Base-by-base conservation (phyloP, 2,113 vertebrate genomes). In the Muscicapa adusta region DNA sequence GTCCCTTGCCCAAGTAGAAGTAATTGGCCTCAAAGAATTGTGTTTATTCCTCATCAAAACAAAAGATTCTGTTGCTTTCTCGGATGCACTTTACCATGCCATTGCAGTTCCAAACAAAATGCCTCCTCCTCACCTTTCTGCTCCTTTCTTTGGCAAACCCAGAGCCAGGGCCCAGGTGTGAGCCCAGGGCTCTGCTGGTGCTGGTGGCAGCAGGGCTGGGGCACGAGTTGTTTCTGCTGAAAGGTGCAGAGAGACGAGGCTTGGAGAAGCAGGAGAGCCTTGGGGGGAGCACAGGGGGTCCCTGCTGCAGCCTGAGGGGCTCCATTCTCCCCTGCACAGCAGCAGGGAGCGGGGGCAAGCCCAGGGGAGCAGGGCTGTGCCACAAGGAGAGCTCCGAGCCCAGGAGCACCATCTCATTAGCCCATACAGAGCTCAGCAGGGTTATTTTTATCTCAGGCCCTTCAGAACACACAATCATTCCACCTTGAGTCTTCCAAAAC, bases 391-490 rank as follows among this genome's bases (percentile, higher is more conserved):
- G 71, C 93, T 71, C 12, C 2, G 19, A 91, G 92, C 23, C 81
- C 66, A 88, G 88, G 92, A 93, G 91, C 86, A 8, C 45, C 22
- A 0, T 75, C 92, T 95, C 94, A 97, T 91, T 94, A 98, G 85
- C 33, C 94, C 61, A 19, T 22, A 28, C 82, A 17, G 54, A 0
- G 7, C 85, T 85, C 68, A 40, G 82, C 51, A 3, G 17, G 36
- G 82, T 89, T 98, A 97, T 97, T 97, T 98, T 97, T 98, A 97
- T 92, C 97, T 34, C 62, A 11, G 14, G 88, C 94, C 91, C 85
- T 96, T 95, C 71, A 14, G 94, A 97, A 96, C 50, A 36, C 36
- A 53, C 94, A 84, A 95, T 93, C 34, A 18, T 95, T 95, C 72
- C n/a, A 93, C 94, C 97, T 94, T 65, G 91, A 95, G 92, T 83